phyloP scores from a whole-genome alignment of 2,113 vertebrate genomes.

The Platycercus adscitus region DNA sequence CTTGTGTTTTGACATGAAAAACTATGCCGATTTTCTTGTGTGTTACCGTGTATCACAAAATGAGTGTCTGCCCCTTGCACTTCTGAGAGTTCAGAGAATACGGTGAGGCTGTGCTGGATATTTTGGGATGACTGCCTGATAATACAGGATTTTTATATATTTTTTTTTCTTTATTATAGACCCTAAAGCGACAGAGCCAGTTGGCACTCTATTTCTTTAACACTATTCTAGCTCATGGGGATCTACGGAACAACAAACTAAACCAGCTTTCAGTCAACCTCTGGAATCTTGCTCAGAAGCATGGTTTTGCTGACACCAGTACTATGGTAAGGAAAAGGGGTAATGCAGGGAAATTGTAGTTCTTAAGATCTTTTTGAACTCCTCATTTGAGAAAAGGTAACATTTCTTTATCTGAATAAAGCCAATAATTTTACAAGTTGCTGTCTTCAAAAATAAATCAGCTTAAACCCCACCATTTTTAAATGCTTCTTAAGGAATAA shows the following conservation, averaged over 20 bases:
- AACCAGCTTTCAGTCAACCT: slow-evolving; percentile 93
- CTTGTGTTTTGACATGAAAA: not conserved
- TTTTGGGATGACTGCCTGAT: not conserved
- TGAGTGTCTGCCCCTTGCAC: not conserved
- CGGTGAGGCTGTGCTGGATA: not conserved
- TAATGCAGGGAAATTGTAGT: not conserved
- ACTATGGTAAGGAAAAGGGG: slow-evolving; percentile 80
- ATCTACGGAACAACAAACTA: slow-evolving; percentile 93
- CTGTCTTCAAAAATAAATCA: not conserved
- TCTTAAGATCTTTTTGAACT: not conserved
- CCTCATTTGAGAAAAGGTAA: not conserved
- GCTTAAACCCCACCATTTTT: not conserved
- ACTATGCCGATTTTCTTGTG: accelerated
- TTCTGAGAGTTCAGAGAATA: not conserved
- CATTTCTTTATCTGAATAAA: not conserved
- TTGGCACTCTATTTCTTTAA: slow-evolving; percentile 91
- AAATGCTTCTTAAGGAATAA: not conserved
- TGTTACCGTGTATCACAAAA: not conserved
- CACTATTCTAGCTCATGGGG: slow-evolving; percentile 89
- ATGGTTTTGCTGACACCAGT: slow-evolving; percentile 89
- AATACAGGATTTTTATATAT: not conserved
- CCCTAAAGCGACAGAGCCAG: slow-evolving; percentile 83
- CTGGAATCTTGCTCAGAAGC: slow-evolving; percentile 95
- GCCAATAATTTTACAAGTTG: not conserved
- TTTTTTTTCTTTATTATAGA: slow-evolving; percentile 56